Evolutionary conservation across 2,888 invertebrate species (phyloP), one percentile per base, ranked within the genome.

Genomic region (Agriopis leucophaearia): DNA sequence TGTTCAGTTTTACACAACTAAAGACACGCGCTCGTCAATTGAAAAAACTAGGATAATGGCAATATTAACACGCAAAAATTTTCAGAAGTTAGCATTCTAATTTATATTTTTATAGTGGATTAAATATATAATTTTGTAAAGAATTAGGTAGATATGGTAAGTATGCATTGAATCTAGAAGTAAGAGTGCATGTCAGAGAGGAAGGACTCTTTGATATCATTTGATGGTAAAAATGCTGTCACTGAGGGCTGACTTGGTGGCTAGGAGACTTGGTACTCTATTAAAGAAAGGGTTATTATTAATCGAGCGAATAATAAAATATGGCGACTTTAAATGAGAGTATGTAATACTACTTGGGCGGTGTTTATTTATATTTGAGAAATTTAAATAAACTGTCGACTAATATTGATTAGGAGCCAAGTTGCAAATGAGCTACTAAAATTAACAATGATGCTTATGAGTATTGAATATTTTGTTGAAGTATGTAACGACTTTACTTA

Each of bases 41-140:
- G 48, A 2, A 48, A 48, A 4, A 18, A 18, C 48, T 18, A 51
- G 13, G n/a, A 13, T 47, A 35, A 8, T 12, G 1, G 42, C 45
- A 66, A 51, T 36, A 65, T 62, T 67, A 57, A 69, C 68, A 69
- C 50, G 50, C 64, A 63, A 68, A 55, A 63, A 65, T 60, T 38
- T 61, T 64, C 65, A 58, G 66, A 64, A 66, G 61, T 67, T 59
- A 54, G 48, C 57, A 65, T 64, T 66, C 48, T 68, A 55, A 59
- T 67, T 64, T 62, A 66, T 71, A 72, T 72, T 70, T 71, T 69
- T 71, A 71, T 75, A 72, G 62, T 57, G 42, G 65, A 56, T 70
- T 68, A 56, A 61, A 56, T 64, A 45, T 58, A 66, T 69, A 57
- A 64, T 54, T 65, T 56, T 57, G 36, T 66, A 51, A 50, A 47